phyloP scores from a whole-genome alignment of 1,140 invertebrate genomes.

The Pemphigus obesinymphae region DNA sequence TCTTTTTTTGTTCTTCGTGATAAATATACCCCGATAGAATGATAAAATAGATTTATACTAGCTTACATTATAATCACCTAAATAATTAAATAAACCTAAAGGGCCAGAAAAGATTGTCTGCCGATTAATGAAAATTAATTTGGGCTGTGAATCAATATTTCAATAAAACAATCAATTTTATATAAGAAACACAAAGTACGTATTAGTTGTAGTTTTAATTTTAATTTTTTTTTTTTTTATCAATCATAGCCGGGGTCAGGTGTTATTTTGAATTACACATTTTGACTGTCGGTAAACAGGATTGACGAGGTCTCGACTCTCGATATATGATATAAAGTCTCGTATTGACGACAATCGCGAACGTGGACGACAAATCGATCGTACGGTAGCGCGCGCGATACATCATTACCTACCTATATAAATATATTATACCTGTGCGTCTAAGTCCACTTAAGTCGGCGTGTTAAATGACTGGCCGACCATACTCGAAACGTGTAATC shows the following conservation, averaged over 20 bases:
- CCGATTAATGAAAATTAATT: background rate
- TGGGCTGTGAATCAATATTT: background rate
- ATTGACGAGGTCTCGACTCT: background rate
- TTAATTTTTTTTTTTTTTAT: too few species aligned
- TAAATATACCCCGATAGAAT: too few species aligned
- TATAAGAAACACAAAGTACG: background rate
- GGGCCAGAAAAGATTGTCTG: too few species aligned
- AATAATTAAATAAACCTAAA: too few species aligned
- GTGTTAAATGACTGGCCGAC: background rate
- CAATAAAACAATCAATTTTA: background rate
- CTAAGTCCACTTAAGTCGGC: background rate
- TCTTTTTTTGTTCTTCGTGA: too few species aligned
- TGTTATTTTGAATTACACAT: background rate
- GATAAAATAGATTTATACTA: too few species aligned
- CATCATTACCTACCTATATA: background rate
- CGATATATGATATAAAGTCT: background rate
- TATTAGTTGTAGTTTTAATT: too few species aligned
- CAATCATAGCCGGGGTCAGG: background rate
- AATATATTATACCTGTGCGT: background rate
- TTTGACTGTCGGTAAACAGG: background rate
- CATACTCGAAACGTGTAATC: background rate
- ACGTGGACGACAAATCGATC: background rate
- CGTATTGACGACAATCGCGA: too few species aligned
- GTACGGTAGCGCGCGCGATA: background rate
- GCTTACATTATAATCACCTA: too few species aligned